Percentiles rank a stretch among this genome's conserved stretches.
phyloP scores from a whole-genome alignment of 1,140 invertebrate species.

The Trichonephila clavipes region DNA sequence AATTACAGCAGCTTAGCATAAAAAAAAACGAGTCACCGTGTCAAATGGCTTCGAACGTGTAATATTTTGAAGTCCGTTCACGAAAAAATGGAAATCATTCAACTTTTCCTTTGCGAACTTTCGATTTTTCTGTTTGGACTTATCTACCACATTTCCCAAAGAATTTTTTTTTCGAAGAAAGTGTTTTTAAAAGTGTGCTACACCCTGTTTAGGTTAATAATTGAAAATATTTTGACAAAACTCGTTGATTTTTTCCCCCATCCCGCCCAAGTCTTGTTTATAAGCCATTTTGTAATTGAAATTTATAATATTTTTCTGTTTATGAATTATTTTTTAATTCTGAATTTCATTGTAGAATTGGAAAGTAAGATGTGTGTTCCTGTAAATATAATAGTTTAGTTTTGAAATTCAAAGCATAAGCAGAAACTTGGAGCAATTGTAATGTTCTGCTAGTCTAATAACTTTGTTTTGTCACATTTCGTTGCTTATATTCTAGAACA shows the following conservation, averaged over 20 bases:
- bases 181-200: background rate
- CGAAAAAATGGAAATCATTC: background rate
- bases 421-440: no score
- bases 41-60: background rate
- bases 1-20: constrained; percentile 24
- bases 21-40: constrained; percentile 3
- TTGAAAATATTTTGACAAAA: background rate
- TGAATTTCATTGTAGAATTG: background rate
- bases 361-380: no score
- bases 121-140: background rate
- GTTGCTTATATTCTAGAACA: no score
- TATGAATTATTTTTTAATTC: background rate
- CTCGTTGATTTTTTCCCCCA: background rate
- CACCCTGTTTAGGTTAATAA: background rate
- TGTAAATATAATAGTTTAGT: no score
- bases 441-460: no score
- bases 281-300: no score
- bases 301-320: background rate
- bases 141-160: background rate
- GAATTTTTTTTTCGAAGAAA: background rate
- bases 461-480: no score
- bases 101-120: background rate
- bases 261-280: background rate
- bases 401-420: no score
- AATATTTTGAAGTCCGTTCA: background rate